Conservation (phyloP, 2,888 invertebrate species). For the Cyaniris semiargus region DNA sequence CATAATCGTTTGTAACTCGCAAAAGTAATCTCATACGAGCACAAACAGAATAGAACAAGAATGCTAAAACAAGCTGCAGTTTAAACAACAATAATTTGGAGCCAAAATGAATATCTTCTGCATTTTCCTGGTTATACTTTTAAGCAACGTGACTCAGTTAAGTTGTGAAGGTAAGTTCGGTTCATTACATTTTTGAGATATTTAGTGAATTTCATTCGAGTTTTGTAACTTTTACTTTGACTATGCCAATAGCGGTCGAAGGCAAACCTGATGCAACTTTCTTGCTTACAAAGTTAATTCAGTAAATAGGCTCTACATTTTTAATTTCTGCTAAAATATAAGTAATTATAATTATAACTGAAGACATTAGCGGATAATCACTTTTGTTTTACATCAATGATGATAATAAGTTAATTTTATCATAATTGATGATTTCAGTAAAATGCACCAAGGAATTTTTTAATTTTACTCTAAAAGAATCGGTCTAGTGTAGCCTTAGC, state of each 20-base stretch:
- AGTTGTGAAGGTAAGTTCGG: constrained; percentile 44
- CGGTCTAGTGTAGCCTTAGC: too few relatives aligned
- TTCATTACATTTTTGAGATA: constrained; percentile 9
- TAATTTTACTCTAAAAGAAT: too few relatives aligned
- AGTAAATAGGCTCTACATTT: neutral
- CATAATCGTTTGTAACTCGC: neutral
- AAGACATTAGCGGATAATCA: too few relatives aligned
- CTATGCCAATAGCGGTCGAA: neutral
- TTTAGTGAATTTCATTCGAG: neutral
- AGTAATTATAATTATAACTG: too few relatives aligned
- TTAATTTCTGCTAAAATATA: neutral
- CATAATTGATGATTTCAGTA: too few relatives aligned
- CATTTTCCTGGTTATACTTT: constrained; percentile 38
- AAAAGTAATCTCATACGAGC: neutral
- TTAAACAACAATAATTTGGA: constrained; percentile 20
- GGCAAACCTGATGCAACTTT: neutral
- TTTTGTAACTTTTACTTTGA: constrained; percentile 15
- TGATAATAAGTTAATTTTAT: too few relatives aligned
- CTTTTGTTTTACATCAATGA: too few relatives aligned
- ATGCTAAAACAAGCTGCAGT: neutral
- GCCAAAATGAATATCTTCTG: constrained; percentile 44
- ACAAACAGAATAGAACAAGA: neutral
- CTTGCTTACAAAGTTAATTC: neutral
- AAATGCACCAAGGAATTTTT: too few relatives aligned
- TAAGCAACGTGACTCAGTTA: constrained; percentile 38